These are phyloP conservation scores for Neodiprion pinetum DNA, from an alignment of 1,140 invertebrate species.

Conservation along the genomic window DNA sequence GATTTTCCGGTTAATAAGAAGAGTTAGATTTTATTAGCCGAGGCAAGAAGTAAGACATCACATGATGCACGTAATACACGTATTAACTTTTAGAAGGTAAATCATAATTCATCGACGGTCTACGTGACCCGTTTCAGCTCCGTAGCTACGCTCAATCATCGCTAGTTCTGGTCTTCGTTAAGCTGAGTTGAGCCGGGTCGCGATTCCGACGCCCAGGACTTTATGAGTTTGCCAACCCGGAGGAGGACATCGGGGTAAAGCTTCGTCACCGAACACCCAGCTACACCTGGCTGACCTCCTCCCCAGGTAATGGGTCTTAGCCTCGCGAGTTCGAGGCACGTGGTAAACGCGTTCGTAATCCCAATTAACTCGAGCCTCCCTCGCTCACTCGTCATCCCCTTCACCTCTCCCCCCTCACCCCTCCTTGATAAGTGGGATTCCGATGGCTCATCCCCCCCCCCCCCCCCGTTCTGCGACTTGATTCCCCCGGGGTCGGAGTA, in stretches of 20 bases:
- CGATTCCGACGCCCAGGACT: neutral
- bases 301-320: neutral
- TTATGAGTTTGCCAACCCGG: slow-evolving; percentile 1
- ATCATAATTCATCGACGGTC: neutral
- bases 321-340: neutral
- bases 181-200: neutral
- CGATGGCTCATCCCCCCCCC: too few relatives aligned
- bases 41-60: neutral
- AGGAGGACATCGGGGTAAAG: too few relatives aligned
- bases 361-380: neutral
- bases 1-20: too few relatives aligned
- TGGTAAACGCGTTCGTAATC: neutral
- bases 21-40: neutral
- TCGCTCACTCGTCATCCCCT: too few relatives aligned
- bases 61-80: too few relatives aligned
- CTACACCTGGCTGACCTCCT: neutral
- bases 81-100: too few relatives aligned
- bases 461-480: too few relatives aligned
- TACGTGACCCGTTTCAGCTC: neutral
- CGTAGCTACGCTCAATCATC: neutral
- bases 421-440: too few relatives aligned
- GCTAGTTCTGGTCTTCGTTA: neutral
- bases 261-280: neutral
- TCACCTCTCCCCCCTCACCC: too few relatives aligned
- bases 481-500: too few relatives aligned